Percentiles rank a stretch among this genome's conserved stretches.
These are phyloP conservation scores for Crioceris asparagi DNA, from an alignment of 2,888 invertebrate genomes.

Conservation along the genomic window DNA sequence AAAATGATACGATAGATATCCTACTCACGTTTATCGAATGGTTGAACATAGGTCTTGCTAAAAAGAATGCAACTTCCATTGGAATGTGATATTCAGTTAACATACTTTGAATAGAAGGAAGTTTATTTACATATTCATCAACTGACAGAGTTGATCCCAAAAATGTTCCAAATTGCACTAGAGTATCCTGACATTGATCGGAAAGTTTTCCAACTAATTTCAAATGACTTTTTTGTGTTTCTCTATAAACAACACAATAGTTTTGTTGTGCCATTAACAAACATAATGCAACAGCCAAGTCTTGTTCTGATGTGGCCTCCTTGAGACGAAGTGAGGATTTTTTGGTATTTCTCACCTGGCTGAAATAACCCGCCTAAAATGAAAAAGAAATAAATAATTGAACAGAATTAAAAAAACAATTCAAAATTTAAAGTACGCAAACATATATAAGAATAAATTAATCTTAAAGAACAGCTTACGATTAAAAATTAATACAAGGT, in stretches of 20 bases:
- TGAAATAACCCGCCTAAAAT: slow-evolving; percentile 87
- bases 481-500: too few species aligned
- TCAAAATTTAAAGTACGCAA: too few species aligned
- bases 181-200: slow-evolving; percentile 93
- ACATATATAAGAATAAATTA: too few species aligned
- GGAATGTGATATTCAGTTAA: slow-evolving; percentile 87
- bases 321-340: slow-evolving; percentile 89
- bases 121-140: slow-evolving; percentile 82
- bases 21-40: slow-evolving; percentile 66
- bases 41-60: slow-evolving; percentile 84
- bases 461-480: too few species aligned
- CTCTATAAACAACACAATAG: slow-evolving; percentile 84
- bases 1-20: background rate
- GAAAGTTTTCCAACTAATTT: slow-evolving; percentile 81
- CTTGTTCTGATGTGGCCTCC: slow-evolving; percentile 88
- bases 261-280: slow-evolving; percentile 95
- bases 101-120: slow-evolving; percentile 82
- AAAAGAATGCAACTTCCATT: slow-evolving; percentile 95
- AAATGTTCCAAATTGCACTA: slow-evolving; percentile 96
- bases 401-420: too few species aligned
- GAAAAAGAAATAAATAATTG: slow-evolving; percentile 12
- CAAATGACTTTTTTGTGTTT: slow-evolving; percentile 68
- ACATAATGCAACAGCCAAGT: slow-evolving; percentile 87
- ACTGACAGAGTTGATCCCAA: slow-evolving; percentile 85
- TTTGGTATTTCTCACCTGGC: slow-evolving; percentile 93